Percentiles rank a stretch among this genome's conserved stretches.
phyloP scores from a whole-genome alignment of 2,113 vertebrate genomes.

The Bagarius yarrelli region DNA sequence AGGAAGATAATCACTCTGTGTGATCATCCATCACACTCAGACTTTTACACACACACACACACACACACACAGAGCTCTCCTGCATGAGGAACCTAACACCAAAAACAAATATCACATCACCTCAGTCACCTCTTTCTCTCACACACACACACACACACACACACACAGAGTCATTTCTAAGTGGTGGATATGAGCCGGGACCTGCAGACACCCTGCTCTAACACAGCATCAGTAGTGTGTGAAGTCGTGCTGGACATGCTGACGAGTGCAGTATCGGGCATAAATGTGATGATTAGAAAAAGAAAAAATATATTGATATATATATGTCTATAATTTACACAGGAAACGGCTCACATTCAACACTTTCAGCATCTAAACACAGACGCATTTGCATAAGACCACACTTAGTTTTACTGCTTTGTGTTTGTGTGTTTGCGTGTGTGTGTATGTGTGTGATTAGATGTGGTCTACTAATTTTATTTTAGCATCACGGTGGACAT shows the following conservation, averaged over 20 bases:
- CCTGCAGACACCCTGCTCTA: constrained; percentile 7
- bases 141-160: not conserved
- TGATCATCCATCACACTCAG: too few species aligned
- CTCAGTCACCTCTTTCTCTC: not conserved
- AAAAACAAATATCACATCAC: not conserved
- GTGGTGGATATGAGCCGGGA: not conserved
- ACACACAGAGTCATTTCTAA: not conserved
- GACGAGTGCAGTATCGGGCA: not conserved
- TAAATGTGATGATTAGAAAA: not conserved
- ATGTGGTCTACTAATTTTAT: not conserved
- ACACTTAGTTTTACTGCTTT: too few species aligned
- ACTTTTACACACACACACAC: too few species aligned
- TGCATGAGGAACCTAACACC: not conserved
- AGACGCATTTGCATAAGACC: too few species aligned
- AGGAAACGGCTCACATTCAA: not conserved
- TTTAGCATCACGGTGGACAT: not conserved
- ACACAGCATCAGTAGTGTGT: not conserved
- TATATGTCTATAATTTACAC: too few species aligned
- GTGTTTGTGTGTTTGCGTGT: not conserved
- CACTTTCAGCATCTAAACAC: not conserved
- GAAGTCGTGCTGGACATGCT: not conserved
- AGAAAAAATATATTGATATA: not conserved
- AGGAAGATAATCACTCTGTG: too few species aligned
- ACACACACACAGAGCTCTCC: not conserved
- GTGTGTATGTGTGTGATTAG: not conserved